Conservation (phyloP, 1,140 invertebrate genomes). For the Papilio machaon region DNA sequence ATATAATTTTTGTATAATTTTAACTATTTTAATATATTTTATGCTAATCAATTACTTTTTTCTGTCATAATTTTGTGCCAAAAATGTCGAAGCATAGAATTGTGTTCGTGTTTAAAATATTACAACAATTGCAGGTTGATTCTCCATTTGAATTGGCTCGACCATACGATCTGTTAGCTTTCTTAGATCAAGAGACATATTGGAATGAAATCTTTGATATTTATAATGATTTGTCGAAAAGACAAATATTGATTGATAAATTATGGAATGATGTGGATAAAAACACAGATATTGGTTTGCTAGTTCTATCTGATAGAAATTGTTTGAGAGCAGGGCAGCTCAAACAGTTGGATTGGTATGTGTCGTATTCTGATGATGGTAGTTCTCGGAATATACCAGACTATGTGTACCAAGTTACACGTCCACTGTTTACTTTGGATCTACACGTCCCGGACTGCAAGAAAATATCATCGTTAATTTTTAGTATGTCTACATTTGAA, state of each 20-base stretch:
- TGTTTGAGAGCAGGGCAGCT: constrained; percentile 85
- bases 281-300: constrained; percentile 84
- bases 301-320: constrained; percentile 86
- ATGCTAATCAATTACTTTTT: constrained; percentile 38
- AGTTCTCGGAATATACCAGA: constrained; percentile 58
- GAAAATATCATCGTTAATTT: constrained; percentile 85
- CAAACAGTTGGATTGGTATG: constrained; percentile 87
- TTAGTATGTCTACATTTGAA: constrained; percentile 91
- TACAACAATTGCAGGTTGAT: constrained; percentile 82
- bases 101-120: background rate
- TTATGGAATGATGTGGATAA: constrained; percentile 84
- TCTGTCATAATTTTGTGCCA: constrained; percentile 34
- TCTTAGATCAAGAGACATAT: constrained; percentile 91
- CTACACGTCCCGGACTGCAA: constrained; percentile 86
- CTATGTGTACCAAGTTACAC: constrained; percentile 56
- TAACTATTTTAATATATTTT: background rate
- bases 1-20: constrained; percentile 31
- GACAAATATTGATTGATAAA: constrained; percentile 85
- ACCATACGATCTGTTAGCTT: constrained; percentile 90
- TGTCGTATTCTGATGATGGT: constrained; percentile 83
- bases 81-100: background rate
- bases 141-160: constrained; percentile 90
- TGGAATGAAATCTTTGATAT: constrained; percentile 85
- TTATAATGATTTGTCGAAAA: constrained; percentile 85
- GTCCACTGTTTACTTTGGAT: constrained; percentile 56